Base-by-base conservation (phyloP, 2,797 vertebrate genomes). In the Myoxocephalus aenaeus region DNA sequence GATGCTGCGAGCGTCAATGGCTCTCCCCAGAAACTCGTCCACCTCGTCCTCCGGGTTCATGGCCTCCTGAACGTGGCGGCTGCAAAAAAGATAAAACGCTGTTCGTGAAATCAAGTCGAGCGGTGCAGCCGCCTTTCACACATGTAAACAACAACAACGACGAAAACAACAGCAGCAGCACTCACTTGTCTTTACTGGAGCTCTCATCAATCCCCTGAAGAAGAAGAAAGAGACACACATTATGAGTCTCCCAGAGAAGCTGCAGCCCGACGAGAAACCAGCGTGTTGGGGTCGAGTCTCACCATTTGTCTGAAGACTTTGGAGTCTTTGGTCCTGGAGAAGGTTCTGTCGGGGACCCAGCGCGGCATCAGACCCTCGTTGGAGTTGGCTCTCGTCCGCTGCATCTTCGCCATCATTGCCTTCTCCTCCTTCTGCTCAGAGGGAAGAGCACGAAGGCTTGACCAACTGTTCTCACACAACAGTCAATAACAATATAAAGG, bases 241-340 rank as follows among this genome's bases (percentile, higher is more conserved):
- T 4, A 46, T 69, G 73, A 81, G 5, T 77, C 42, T 66, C 20
- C 18, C 2, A 50, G 59, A 69, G 32, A 81, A 70, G 70, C 69
- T 51, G 50, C 70, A 44, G 70, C 3, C 1, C 20, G 17, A 14
- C 10, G 14, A 17, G 65, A n/a, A 4, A 42, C 10, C n/a, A 50
- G 53, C 4, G 10, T 50, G 53, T 44, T 14, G 14, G 22, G 56
- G 54, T 53, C n/a, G 40, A 69, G 66, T 62, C 96, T 96, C 89
- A 98, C 97, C 97, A 99, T 99, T 95, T 98, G 97, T 86, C 97
- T 96, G 92, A 99, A 98, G 79, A 97, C 97, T 90, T 98, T 98
- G 75, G 97, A 98, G 94, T 98, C 97, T 96, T 98, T 98, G 91
- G 96, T 96, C 85, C 97, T 94, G 89, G 95, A 85, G 92, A 98